Evolutionary conservation across 2,888 invertebrate species (phyloP), one percentile per base, ranked within the genome.

Genomic region (Cataglyphis albicans): DNA sequence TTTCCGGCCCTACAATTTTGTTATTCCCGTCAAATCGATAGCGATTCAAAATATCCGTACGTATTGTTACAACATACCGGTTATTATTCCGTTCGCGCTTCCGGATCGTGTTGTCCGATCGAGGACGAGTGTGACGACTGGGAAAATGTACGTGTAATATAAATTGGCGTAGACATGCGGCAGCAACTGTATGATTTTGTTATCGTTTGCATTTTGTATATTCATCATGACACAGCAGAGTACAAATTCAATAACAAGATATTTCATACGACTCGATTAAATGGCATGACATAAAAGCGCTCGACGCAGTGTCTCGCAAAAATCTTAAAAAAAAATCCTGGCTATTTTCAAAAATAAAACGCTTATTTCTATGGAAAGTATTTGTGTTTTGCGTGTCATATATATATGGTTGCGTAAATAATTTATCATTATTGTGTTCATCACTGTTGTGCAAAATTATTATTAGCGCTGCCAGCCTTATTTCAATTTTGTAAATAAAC

Each of bases 81-180:
- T 80, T 80, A 70, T 80, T 80, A 80, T 80, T 80, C 70, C 44
- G 78, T 80, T 80, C 25, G 59, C 70, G 32, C 57, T 59, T 59
- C 52, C 21, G 59, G 18, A 41, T 38, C 32, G n/a, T 44, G 78
- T 80, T 80, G 59, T 80, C 25, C 70, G 70, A 35, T 12, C 35
- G 44, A 15, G 35, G 35, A 55, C 55, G 65, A 65, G 38, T 55
- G 59, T 25, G 18, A n/a, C 59, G 44, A 25, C 59, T 48, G 59
- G 59, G 59, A 80, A 80, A 80, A 80, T 80, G 59, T 59, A 59
- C 44, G 21, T 59, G 59, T 59, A n/a, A 52, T 52, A 59, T n/a
- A 59, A 70, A 80, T 80, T 80, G 78, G 44, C 78, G 38, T 57
- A 68, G 70, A 78, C 70, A 59, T 59, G 70, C 44, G 18, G 25